Evolutionary conservation across 2,797 vertebrate species (phyloP).

Genomic region (Emydoidea blandingii): DNA sequence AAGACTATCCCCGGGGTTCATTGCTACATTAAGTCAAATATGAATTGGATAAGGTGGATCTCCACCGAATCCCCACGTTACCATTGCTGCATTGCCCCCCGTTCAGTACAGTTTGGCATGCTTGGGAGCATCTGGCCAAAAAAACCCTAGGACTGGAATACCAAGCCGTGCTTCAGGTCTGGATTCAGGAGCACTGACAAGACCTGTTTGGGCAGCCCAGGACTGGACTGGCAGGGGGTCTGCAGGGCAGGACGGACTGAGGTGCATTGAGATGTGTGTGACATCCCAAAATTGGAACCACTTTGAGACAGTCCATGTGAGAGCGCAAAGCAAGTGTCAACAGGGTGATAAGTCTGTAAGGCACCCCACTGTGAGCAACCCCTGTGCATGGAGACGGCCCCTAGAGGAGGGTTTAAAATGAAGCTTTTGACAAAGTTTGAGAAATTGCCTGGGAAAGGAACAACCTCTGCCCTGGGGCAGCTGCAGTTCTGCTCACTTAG

Average conservation of each 20-base stretch:
- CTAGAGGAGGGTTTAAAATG: accelerated
- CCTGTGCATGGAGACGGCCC: neutral
- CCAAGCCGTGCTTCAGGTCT: no score
- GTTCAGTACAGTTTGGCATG: no score
- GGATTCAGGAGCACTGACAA: no score
- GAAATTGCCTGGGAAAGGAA: neutral
- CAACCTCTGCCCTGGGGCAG: neutral
- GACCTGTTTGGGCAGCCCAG: no score
- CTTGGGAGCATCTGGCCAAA: no score
- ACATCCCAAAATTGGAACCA: neutral
- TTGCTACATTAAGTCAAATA: no score
- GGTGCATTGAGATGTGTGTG: neutral
- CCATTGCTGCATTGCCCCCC: no score
- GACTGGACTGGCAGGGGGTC: no score
- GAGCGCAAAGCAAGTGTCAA: accelerated
- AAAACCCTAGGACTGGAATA: no score
- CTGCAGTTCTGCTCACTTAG: neutral
- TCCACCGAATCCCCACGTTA: no score
- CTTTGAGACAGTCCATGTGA: accelerated
- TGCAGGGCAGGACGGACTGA: neutral
- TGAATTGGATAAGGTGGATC: no score
- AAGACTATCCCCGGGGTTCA: no score
- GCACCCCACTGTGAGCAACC: neutral
- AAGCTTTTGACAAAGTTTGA: neutral
- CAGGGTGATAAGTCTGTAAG: accelerated